Conservation (phyloP, 2,113 vertebrate genomes). For the Melanerpes formicivorus region DNA sequence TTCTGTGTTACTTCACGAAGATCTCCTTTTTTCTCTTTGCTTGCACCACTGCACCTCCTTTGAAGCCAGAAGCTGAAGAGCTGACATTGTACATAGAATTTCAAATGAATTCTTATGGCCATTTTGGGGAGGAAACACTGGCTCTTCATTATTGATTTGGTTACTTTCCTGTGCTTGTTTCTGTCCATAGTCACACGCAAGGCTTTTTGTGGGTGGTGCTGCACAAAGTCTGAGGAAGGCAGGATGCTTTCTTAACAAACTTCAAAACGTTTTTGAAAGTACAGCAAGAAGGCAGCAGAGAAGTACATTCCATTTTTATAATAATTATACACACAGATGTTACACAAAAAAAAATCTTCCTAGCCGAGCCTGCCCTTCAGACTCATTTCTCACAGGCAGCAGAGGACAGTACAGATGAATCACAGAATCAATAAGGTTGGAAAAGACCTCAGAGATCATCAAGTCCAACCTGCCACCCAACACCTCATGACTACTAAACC, state of each 20-base stretch:
- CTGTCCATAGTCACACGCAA: background rate
- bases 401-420: too few relatives aligned
- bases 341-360: background rate
- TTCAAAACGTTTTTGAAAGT: background rate
- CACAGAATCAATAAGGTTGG: too few relatives aligned
- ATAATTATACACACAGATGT: background rate
- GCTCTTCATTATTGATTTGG: background rate
- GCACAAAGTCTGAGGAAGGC: background rate
- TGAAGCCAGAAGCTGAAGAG: background rate
- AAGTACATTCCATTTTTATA: background rate
- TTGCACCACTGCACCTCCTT: background rate
- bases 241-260: background rate
- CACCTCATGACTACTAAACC: too few relatives aligned
- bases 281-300: background rate
- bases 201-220: background rate
- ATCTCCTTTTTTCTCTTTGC: constrained; percentile 36
- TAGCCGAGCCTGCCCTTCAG: background rate
- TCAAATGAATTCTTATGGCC: background rate
- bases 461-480: too few relatives aligned
- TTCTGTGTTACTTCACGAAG: background rate
- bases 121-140: background rate
- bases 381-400: background rate
- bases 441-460: too few relatives aligned
- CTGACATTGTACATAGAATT: background rate
- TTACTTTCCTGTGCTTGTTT: background rate